Percentiles rank a stretch among this genome's conserved stretches.
Conservation (phyloP, 2,797 vertebrate species). For the Otus scops region DNA sequence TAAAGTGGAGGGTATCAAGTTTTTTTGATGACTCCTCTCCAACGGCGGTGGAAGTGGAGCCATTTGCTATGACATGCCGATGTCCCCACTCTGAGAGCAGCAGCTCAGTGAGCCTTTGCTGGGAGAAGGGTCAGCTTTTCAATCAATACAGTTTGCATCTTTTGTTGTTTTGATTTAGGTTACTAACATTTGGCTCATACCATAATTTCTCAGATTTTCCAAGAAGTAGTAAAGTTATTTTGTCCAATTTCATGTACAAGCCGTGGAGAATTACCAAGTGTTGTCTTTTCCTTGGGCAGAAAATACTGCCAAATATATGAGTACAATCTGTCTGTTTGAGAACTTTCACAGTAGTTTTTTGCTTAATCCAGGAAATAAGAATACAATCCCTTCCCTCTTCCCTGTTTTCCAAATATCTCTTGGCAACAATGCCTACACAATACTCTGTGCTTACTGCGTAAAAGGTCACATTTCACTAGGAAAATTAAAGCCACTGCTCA, state of each 20-base stretch:
- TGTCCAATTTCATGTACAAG: not conserved
- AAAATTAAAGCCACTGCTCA: not conserved
- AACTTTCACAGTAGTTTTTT: not conserved
- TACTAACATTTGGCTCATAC: not conserved
- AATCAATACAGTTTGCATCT: not conserved
- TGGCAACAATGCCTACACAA: not conserved
- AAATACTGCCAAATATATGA: not conserved
- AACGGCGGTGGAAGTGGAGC: not conserved
- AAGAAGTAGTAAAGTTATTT: not conserved
- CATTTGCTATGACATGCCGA: fast-evolving
- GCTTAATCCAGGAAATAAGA: not conserved
- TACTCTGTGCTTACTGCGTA: not conserved
- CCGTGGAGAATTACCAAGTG: not conserved
- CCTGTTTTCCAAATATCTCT: not conserved
- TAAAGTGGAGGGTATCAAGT: not conserved
- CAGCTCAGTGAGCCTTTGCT: not conserved
- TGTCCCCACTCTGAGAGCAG: not conserved
- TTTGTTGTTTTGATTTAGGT: not conserved
- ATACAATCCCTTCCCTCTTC: not conserved
- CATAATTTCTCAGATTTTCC: not conserved
- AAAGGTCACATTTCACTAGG: not conserved
- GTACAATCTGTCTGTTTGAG: not conserved
- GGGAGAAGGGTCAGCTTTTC: not conserved
- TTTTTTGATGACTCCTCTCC: not conserved
- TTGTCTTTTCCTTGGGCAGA: not conserved